These are phyloP conservation scores for Mythimna ferrago DNA, from an alignment of 2,888 invertebrate species.

Conservation along the genomic window DNA sequence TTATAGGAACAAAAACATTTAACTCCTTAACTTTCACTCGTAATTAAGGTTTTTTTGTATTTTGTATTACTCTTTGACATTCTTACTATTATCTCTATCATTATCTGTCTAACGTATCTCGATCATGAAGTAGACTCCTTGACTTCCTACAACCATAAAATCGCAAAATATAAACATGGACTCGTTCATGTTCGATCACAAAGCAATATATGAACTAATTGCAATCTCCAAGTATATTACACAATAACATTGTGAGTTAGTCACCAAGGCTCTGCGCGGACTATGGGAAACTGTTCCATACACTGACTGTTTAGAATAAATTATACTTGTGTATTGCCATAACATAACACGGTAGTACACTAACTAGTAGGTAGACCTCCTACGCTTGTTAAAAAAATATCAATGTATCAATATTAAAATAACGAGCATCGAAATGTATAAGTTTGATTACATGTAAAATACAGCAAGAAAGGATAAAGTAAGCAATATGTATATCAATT, in stretches of 20 bases:
- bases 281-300: constrained; percentile 50
- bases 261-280: constrained; percentile 54
- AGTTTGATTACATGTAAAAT: background rate
- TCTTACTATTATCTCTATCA: background rate
- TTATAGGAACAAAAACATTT: background rate
- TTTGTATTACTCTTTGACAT: background rate
- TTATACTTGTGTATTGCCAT: constrained; percentile 20
- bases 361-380: background rate
- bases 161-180: constrained; percentile 3
- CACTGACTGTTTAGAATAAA: constrained; percentile 33
- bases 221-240: constrained; percentile 57
- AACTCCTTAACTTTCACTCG: background rate
- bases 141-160: constrained; percentile 2
- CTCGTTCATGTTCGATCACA: constrained; percentile 37
- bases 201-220: constrained; percentile 60
- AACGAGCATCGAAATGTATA: background rate
- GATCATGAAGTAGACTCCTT: background rate
- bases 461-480: background rate
- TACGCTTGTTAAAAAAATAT: background rate
- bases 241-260: constrained; percentile 59
- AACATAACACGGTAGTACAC: constrained; percentile 2
- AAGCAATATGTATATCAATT: background rate
- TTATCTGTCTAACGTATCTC: background rate
- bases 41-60: too few relatives aligned
- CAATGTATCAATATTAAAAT: background rate